Evolutionary conservation across 1,140 invertebrate genomes (phyloP), one percentile per base, ranked within the genome.

Genomic region (Saxidomus purpurata): DNA sequence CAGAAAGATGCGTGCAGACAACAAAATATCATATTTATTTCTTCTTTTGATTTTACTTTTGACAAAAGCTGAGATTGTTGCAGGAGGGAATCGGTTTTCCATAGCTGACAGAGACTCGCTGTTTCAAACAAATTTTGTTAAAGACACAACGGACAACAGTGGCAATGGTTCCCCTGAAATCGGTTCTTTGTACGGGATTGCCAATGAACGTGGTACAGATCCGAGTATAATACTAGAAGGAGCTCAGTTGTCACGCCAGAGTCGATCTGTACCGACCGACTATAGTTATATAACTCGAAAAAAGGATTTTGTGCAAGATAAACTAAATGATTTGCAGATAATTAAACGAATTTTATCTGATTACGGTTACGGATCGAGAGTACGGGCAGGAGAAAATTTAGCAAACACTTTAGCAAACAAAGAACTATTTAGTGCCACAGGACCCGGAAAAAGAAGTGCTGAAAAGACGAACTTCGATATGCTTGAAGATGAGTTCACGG

Each of bases 381-480:
- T 74, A 9, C 69, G 38, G 31, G 69, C 69, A 8, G 69, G 31
- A 0, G 36, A 40, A 47, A 74, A 74, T 47, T 4, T 74, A n/a
- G 69, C 69, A 38, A 40, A 47, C 13, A 6, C 34, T 28, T 74
- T 11, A 11, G 40, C n/a, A 1, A 13, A n/a, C 22, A 25, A 74
- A 38, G 69, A 25, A 0, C 4, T 74, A 17, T 74, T 40, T 38
- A 34, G 69, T 38, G 28, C 19, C n/a, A 9, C 19, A 9, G 69
- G 69, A 38, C 69, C 69, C 8, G 69, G 69, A 38, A 74, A 74
- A 40, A 63, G 59, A 28, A 63, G 59, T 63, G 3, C 8, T 55
- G 19, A 13, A 55, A 19, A 11, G 52, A 55, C 19, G 28, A 3
- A 69, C 28, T 13, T 47, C 17, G 43, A 55, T 19, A 55, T 8